Evolutionary conservation across 2,888 invertebrate genomes (phyloP).

Genomic region (Ischnus inquisitorius): DNA sequence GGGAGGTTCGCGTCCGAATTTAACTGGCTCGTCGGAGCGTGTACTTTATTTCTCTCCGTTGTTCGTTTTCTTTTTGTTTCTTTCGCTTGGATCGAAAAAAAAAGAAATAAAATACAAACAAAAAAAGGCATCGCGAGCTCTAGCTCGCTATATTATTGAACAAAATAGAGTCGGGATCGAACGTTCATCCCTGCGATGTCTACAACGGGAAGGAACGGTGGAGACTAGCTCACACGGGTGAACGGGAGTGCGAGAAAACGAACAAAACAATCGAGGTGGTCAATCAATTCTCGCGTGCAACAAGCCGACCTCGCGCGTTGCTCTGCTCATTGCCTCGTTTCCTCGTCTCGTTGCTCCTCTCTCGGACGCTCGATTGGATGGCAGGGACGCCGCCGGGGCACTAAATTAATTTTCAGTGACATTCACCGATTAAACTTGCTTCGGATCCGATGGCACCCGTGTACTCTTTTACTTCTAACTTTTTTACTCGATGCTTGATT

Average conservation of each 20-base stretch:
- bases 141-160: slow-evolving; percentile 7
- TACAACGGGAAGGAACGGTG: background rate
- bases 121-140: background rate
- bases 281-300: slow-evolving; percentile 71
- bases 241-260: slow-evolving; percentile 37
- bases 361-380: slow-evolving; percentile 53
- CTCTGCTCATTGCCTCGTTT: slow-evolving; percentile 48
- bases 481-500: slow-evolving; percentile 31
- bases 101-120: background rate
- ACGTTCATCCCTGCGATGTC: slow-evolving; percentile 33
- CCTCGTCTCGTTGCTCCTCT: slow-evolving; percentile 58
- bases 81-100: slow-evolving; percentile 1
- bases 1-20: slow-evolving; percentile 31
- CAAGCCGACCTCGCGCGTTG: slow-evolving; percentile 64
- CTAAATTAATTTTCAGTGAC: slow-evolving; percentile 69
- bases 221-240: slow-evolving; percentile 10
- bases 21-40: slow-evolving; percentile 12
- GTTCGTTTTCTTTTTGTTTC: slow-evolving; percentile 13
- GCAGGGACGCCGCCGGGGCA: slow-evolving; percentile 53
- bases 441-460: slow-evolving; percentile 19
- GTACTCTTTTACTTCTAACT: slow-evolving; percentile 27
- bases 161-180: slow-evolving; percentile 40
- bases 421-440: slow-evolving; percentile 66
- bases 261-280: slow-evolving; percentile 68
- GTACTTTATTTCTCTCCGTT: slow-evolving; percentile 20